These are phyloP conservation scores for Agonopterix alstromeriana DNA, from an alignment of 2,888 invertebrate species.

Conservation along the genomic window DNA sequence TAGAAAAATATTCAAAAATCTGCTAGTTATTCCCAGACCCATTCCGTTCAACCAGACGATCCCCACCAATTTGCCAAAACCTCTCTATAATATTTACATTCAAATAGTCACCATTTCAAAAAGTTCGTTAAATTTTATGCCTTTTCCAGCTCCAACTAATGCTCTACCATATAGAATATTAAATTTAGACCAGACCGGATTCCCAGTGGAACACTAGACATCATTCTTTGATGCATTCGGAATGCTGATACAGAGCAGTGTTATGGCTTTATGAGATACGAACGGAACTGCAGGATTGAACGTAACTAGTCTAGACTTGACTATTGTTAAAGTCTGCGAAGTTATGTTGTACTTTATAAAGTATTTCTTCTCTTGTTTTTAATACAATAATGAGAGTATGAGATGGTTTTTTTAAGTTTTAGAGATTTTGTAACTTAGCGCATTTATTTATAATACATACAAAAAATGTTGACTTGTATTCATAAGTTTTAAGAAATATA, in stretches of 20 bases:
- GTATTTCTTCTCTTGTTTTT: no score
- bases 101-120: not conserved
- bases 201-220: conserved; percentile 11
- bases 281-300: conserved; percentile 1
- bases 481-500: no score
- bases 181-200: conserved; percentile 14
- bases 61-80: not conserved
- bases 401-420: no score
- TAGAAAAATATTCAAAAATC: no score
- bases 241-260: conserved; percentile 19
- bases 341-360: no score
- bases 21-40: no score
- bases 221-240: conserved; percentile 22
- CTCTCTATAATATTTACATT: not conserved
- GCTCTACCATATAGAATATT: conserved; percentile 11
- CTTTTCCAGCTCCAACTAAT: conserved; percentile 3
- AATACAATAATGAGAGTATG: no score
- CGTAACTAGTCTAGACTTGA: not conserved
- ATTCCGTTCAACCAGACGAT: not conserved
- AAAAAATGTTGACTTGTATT: no score
- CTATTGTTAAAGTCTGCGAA: no score
- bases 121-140: not conserved
- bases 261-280: conserved; percentile 4
- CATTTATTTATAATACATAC: no score
- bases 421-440: no score